These are phyloP conservation scores for Drosophila hamatofila DNA, from an alignment of 2,888 invertebrate genomes.

Conservation along the genomic window DNA sequence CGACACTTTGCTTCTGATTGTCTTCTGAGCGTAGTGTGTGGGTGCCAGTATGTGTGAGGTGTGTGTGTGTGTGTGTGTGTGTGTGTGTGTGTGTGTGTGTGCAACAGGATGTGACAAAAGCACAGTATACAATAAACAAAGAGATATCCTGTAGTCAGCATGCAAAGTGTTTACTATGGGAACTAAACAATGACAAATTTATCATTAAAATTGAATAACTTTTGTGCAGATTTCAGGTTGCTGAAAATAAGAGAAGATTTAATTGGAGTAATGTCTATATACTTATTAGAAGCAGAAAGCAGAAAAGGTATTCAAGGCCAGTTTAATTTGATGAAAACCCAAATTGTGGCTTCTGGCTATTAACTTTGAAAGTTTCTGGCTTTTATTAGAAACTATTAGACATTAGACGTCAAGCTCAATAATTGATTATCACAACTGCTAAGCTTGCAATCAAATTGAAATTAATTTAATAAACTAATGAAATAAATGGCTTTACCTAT, in stretches of 20 bases:
- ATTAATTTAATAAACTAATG: not conserved
- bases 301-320: not conserved
- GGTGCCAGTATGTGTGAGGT: conserved; percentile 6
- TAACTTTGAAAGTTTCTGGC: no score
- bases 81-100: conserved; percentile 16
- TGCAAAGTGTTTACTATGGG: not conserved
- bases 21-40: conserved; percentile 1
- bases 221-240: not conserved
- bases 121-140: conserved; percentile 11
- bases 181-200: not conserved
- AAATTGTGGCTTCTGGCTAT: not conserved
- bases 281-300: not conserved
- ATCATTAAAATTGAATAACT: not conserved
- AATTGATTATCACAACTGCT: not conserved
- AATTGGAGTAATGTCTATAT: not conserved
- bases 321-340: no score
- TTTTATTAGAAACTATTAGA: no score
- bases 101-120: conserved; percentile 45
- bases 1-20: conserved; percentile 34
- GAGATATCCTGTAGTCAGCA: conserved; percentile 10
- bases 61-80: conserved; percentile 19
- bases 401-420: no score
- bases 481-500: not conserved
- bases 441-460: no score
- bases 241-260: not conserved